A percentile compares a stretch with the other conserved stretches of the same genome.
phyloP scores from a whole-genome alignment of 1,140 invertebrate genomes.

The Sarcophaga peregrina region DNA sequence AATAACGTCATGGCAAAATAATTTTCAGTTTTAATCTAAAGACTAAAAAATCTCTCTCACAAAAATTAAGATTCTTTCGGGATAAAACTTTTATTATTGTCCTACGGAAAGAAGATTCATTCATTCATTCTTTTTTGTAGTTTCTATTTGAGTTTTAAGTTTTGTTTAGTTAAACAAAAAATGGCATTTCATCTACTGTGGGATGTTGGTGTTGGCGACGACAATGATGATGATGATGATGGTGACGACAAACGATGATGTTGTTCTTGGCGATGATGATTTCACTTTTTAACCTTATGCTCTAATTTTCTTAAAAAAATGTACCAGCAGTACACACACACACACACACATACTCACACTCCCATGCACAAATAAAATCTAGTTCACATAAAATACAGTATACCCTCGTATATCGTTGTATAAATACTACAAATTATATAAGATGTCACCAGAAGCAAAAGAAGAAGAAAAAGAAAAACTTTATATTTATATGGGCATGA shows the following conservation, averaged over 20 bases:
- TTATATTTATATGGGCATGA: not conserved
- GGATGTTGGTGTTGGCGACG: no score
- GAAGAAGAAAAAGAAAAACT: not conserved
- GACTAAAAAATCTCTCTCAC: no score
- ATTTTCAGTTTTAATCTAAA: no score
- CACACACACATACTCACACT: no score
- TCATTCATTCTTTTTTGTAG: no score
- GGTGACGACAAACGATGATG: not conserved
- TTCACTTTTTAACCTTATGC: constrained; percentile 26
- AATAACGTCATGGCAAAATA: no score
- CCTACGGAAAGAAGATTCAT: no score
- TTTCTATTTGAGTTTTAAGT: no score
- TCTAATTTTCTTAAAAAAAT: constrained; percentile 23
- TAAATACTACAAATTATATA: not conserved
- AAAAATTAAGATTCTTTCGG: not conserved
- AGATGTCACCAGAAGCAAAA: not conserved
- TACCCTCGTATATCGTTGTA: not conserved
- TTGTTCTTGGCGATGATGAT: constrained; percentile 10
- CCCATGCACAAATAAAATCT: not conserved
- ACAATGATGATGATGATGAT: no score
- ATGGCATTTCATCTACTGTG: no score
- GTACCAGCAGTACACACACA: not conserved
- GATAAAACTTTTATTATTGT: not conserved
- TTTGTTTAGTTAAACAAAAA: no score
- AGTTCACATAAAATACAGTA: not conserved